A percentile compares a stretch with the other conserved stretches of the same genome.
phyloP scores from a whole-genome alignment of 2,113 vertebrate genomes.

The Rousettus leschenaultii region DNA sequence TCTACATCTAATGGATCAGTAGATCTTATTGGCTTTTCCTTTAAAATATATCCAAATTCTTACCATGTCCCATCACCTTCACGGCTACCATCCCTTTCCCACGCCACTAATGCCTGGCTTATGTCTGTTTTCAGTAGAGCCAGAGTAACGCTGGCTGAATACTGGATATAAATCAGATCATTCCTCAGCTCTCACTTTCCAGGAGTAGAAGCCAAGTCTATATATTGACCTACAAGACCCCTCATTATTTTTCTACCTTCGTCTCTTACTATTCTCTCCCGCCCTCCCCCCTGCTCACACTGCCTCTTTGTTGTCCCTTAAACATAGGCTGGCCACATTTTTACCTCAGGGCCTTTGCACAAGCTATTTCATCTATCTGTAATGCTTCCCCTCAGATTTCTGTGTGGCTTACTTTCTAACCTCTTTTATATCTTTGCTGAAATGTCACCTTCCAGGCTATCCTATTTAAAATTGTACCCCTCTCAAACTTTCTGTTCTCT shows the following conservation, averaged over 20 bases:
- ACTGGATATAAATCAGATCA: neutral
- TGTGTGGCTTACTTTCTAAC: neutral
- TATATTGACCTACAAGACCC: neutral
- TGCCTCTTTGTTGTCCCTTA: neutral
- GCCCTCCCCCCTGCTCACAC: neutral
- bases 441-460: neutral
- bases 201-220: neutral
- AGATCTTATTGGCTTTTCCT: neutral
- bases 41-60: neutral
- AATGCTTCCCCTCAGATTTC: neutral
- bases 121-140: neutral
- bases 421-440: neutral
- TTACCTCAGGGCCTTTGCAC: neutral
- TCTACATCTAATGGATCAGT: neutral
- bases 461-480: neutral
- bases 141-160: neutral
- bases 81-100: neutral
- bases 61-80: neutral
- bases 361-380: neutral
- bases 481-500: neutral
- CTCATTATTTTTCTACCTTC: neutral
- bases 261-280: neutral
- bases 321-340: neutral
- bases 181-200: neutral
- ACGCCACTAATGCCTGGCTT: neutral